Percentiles rank a stretch among this genome's conserved stretches.
Conservation (phyloP, 2,113 vertebrate genomes). For the Eidolon helvum region DNA sequence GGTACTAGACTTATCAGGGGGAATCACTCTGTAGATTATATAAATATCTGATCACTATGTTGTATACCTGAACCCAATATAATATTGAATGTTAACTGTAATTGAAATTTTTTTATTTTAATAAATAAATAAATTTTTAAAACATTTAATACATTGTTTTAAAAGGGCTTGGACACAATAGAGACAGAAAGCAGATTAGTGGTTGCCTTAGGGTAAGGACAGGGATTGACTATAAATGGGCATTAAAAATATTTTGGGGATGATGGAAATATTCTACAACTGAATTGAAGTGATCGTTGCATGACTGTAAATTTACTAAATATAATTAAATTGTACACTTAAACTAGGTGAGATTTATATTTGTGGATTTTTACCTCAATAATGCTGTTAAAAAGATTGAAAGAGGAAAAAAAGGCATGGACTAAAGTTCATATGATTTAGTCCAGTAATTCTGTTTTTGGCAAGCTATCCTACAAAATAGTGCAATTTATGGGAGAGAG, state of each 20-base stretch:
- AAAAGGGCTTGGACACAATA: neutral
- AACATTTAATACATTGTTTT: neutral
- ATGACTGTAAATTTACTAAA: neutral
- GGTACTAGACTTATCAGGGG: too few relatives aligned
- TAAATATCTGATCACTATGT: too few relatives aligned
- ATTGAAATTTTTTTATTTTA: too few relatives aligned
- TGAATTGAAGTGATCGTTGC: neutral
- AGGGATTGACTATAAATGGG: neutral
- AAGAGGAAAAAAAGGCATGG: neutral
- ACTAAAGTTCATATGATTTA: neutral
- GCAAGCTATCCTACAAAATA: neutral
- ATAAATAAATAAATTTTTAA: neutral
- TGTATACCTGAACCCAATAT: too few relatives aligned
- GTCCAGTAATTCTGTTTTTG: neutral
- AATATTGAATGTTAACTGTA: too few relatives aligned
- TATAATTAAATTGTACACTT: neutral
- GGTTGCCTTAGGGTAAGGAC: neutral
- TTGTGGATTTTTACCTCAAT: neutral
- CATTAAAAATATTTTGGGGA: neutral
- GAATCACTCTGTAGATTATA: too few relatives aligned
- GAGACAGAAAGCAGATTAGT: neutral
- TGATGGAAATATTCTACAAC: conserved; percentile 1
- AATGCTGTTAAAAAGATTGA: neutral
- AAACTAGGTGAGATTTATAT: neutral
- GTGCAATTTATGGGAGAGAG: neutral